phyloP scores from a whole-genome alignment of 2,888 invertebrate species.

The Dryadula phaetusa region DNA sequence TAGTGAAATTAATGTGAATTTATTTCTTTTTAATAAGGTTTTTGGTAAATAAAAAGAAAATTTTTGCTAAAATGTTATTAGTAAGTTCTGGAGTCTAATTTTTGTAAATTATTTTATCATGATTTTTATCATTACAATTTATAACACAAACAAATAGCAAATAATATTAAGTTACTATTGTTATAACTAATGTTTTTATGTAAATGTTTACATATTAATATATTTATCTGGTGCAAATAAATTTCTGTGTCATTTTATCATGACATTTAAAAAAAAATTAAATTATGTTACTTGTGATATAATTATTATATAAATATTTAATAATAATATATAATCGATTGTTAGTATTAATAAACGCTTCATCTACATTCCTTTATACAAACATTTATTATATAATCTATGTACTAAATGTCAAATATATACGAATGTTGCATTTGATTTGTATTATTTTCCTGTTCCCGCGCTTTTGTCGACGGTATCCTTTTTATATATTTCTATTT shows the following conservation, averaged over 20 bases:
- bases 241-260: neutral
- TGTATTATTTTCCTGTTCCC: constrained; percentile 17
- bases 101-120: too few relatives aligned
- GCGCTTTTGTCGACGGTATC: too few relatives aligned
- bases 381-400: constrained; percentile 30
- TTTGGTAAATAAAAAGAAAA: too few relatives aligned
- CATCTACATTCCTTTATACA: constrained; percentile 34
- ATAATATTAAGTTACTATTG: too few relatives aligned
- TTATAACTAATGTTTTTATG: too few relatives aligned
- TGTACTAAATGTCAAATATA: constrained; percentile 25
- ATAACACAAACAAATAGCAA: too few relatives aligned
- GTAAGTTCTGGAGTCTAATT: neutral
- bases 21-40: neutral
- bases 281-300: constrained; percentile 6
- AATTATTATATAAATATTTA: neutral
- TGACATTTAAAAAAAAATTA: neutral
- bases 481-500: too few relatives aligned
- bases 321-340: neutral
- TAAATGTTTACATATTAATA: neutral
- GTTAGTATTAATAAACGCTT: neutral
- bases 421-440: constrained; percentile 30
- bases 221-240: neutral
- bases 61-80: neutral
- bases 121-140: too few relatives aligned
- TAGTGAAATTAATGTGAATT: neutral